Conservation (phyloP, 2,888 invertebrate species). For the Iphiclides podalirius region DNA sequence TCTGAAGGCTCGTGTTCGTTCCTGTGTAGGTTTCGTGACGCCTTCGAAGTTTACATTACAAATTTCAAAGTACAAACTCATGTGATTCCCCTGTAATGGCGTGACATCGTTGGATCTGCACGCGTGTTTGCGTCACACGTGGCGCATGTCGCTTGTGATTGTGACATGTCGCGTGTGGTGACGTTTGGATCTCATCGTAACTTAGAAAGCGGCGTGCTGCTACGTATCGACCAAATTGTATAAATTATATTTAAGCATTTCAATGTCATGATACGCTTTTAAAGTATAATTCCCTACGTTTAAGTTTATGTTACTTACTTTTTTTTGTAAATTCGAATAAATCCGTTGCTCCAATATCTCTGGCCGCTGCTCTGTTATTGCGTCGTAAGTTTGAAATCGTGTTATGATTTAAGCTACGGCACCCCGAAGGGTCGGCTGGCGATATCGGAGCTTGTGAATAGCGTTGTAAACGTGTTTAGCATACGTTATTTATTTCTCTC, state of each 20-base stretch:
- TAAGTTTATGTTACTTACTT: slow-evolving; percentile 12
- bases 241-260: slow-evolving; percentile 4
- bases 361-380: too few relatives aligned
- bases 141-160: background rate
- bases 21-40: background rate
- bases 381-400: too few relatives aligned
- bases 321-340: slow-evolving; percentile 12
- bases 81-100: background rate
- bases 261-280: slow-evolving; percentile 16
- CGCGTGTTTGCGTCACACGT: background rate
- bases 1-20: too few relatives aligned
- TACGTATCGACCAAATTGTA: slow-evolving; percentile 16
- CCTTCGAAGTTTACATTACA: background rate
- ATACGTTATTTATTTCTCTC: slow-evolving; percentile 10
- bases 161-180: too few relatives aligned
- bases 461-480: background rate
- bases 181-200: slow-evolving; percentile 10
- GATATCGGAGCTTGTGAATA: background rate
- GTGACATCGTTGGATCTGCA: background rate
- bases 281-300: slow-evolving; percentile 4
- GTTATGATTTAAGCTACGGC: background rate
- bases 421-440: background rate
- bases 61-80: background rate
- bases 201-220: slow-evolving; percentile 5
- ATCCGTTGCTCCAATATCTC: too few relatives aligned